A percentile compares a stretch with the other conserved stretches of the same genome.
These are phyloP conservation scores for Coelopa pilipes DNA, from an alignment of 2,888 invertebrate species.

Conservation along the genomic window DNA sequence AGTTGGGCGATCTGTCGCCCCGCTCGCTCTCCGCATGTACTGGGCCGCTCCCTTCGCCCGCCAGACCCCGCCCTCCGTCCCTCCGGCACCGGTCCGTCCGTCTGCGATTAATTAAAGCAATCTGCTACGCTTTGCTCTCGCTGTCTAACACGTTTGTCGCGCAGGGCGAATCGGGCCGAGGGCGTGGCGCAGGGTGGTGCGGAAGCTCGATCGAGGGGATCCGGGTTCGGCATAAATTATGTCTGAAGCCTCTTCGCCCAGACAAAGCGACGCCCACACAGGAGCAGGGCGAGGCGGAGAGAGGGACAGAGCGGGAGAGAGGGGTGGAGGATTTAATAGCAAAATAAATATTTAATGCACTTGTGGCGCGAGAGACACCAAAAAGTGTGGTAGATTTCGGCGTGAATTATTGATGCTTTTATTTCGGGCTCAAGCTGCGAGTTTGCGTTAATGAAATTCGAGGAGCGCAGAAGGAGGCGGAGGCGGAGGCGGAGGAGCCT, in stretches of 20 bases:
- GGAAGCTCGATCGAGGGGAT: not conserved
- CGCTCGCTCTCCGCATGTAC: no score
- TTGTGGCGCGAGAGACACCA: not conserved
- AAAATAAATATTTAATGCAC: constrained; percentile 2
- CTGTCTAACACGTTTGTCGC: not conserved
- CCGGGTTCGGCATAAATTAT: constrained; percentile 37
- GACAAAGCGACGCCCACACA: not conserved
- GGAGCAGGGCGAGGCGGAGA: not conserved
- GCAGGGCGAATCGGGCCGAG: no score
- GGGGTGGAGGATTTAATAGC: not conserved
- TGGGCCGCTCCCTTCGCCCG: not conserved
- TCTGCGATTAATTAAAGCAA: constrained; percentile 33
- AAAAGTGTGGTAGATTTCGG: not conserved
- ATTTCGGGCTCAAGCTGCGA: not conserved
- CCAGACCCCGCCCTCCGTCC: no score
- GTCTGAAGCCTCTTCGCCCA: not conserved
- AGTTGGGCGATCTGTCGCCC: no score
- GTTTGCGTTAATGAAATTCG: not conserved
- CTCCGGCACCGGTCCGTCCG: constrained; percentile 8
- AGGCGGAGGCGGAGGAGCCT: no score
- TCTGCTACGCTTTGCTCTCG: not conserved
- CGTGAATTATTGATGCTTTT: not conserved
- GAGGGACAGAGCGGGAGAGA: not conserved
- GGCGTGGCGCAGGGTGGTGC: not conserved
- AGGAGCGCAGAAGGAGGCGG: no score